Conservation (phyloP, 2,113 vertebrate genomes). For the Perca flavescens region DNA sequence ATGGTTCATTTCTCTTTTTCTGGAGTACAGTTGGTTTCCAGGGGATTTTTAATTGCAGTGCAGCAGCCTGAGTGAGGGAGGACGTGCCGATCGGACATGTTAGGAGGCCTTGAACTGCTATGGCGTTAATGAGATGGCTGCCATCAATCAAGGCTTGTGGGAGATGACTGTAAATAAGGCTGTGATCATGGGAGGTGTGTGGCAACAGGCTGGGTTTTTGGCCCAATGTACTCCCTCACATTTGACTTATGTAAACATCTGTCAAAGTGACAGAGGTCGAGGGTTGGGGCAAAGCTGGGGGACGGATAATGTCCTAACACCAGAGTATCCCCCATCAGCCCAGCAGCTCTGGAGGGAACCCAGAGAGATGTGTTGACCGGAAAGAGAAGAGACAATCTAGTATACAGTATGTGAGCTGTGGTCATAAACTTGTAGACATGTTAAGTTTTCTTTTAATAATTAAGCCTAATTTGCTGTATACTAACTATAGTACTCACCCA, state of each 20-base stretch:
- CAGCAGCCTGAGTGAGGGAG: slow-evolving; percentile 40
- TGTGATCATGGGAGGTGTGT: slow-evolving; percentile 64
- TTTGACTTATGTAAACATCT: slow-evolving; percentile 70
- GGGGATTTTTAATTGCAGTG: slow-evolving; percentile 58
- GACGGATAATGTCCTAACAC: slow-evolving; percentile 23
- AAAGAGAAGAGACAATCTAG: background rate
- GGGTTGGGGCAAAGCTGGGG: slow-evolving; percentile 29
- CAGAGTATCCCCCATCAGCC: background rate
- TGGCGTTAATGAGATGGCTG: slow-evolving; percentile 76
- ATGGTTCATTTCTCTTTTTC: slow-evolving; percentile 23
- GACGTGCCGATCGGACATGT: slow-evolving; percentile 38
- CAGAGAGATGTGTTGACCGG: background rate
- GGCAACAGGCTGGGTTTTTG: slow-evolving; percentile 35
- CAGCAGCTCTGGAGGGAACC: slow-evolving; percentile 11
- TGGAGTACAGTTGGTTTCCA: slow-evolving; percentile 39
- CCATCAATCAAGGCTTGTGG: slow-evolving; percentile 72
- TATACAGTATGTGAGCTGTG: background rate
- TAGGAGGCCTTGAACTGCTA: slow-evolving; percentile 63
- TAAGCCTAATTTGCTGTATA: background rate
- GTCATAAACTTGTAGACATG: background rate
- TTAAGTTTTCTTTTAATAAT: background rate
- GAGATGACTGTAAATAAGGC: slow-evolving; percentile 81
- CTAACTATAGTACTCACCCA: background rate
- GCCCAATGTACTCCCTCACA: slow-evolving; percentile 30
- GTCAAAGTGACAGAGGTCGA: slow-evolving; percentile 72